Percentiles rank a stretch among this genome's conserved stretches.
These are phyloP conservation scores for Nasonia longicornis DNA, from an alignment of 1,140 invertebrate genomes.

Conservation along the genomic window DNA sequence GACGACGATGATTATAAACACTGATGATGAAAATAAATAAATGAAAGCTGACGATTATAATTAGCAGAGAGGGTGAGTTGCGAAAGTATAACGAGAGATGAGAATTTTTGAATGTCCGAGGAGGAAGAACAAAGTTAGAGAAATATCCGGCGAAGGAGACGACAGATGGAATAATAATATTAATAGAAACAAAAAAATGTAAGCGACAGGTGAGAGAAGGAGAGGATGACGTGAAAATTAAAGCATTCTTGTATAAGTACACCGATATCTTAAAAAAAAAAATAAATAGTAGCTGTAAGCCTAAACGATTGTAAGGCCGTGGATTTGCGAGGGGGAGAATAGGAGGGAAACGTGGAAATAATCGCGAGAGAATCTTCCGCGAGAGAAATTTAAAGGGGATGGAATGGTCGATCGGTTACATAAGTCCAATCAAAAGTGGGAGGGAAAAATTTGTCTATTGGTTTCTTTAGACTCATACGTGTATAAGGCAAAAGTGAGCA, in stretches of 20 bases:
- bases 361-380: constrained; percentile 13
- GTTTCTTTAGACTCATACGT: constrained; percentile 22
- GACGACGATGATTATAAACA: not conserved
- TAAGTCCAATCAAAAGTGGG: constrained; percentile 27
- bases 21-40: not conserved
- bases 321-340: constrained; percentile 56
- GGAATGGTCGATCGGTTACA: not conserved
- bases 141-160: not conserved
- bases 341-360: not conserved
- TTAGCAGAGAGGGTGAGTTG: constrained; percentile 15
- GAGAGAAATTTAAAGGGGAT: not conserved
- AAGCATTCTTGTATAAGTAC: constrained; percentile 63
- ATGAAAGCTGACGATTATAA: constrained; percentile 20
- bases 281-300: constrained; percentile 65
- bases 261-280: constrained; percentile 63
- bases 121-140: not conserved
- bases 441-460: constrained; percentile 22
- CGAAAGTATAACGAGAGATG: constrained; percentile 13
- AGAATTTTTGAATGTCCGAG: constrained; percentile 29
- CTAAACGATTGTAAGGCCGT: constrained; percentile 61
- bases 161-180: constrained; percentile 13
- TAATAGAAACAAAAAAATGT: constrained; percentile 30
- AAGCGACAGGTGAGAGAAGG: constrained; percentile 9
- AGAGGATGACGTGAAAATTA: constrained; percentile 33
- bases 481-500: not conserved